Evolutionary conservation across 2,797 vertebrate species (phyloP).

Genomic region (Momotus momota): DNA sequence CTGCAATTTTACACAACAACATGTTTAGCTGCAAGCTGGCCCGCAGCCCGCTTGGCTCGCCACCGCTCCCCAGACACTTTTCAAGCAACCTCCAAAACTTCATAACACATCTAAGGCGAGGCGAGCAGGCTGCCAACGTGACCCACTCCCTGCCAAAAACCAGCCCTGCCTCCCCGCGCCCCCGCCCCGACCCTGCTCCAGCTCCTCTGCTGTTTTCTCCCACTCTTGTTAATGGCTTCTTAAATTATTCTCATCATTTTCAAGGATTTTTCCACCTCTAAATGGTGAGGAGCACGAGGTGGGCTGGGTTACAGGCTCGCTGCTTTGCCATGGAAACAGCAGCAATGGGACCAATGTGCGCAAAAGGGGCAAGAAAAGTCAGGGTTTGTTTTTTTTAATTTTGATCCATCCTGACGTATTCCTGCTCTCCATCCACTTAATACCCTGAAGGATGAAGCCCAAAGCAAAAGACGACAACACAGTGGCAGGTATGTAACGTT

Average conservation of each 20-base stretch:
- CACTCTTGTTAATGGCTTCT: conserved; percentile 46
- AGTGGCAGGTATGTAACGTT: background rate
- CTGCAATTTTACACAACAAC: conserved; percentile 81
- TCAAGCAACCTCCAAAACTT: conserved; percentile 79
- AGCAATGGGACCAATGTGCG: background rate
- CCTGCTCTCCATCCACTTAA: background rate
- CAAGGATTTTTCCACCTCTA: conserved; percentile 39
- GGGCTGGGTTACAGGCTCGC: conserved; percentile 41
- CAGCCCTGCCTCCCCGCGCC: conserved; percentile 29
- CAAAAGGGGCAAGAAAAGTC: conserved; percentile 43
- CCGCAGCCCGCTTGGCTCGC: conserved; percentile 64
- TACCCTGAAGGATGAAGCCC: background rate
- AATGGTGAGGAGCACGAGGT: background rate
- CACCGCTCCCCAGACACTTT: conserved; percentile 72
- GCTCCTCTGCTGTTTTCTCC: conserved; percentile 41
- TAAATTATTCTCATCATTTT: conserved; percentile 66
- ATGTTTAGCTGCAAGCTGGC: conserved; percentile 76
- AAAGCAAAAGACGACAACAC: background rate
- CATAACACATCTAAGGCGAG: conserved; percentile 68
- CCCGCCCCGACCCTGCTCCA: conserved; percentile 36
- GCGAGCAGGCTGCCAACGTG: conserved; percentile 73
- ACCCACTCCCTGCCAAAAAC: conserved; percentile 73
- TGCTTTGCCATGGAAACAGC: conserved; percentile 61
- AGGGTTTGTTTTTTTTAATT: background rate
- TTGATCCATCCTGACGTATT: background rate